phyloP scores from a whole-genome alignment of 2,797 vertebrate genomes.

The Clarias fuscus region DNA sequence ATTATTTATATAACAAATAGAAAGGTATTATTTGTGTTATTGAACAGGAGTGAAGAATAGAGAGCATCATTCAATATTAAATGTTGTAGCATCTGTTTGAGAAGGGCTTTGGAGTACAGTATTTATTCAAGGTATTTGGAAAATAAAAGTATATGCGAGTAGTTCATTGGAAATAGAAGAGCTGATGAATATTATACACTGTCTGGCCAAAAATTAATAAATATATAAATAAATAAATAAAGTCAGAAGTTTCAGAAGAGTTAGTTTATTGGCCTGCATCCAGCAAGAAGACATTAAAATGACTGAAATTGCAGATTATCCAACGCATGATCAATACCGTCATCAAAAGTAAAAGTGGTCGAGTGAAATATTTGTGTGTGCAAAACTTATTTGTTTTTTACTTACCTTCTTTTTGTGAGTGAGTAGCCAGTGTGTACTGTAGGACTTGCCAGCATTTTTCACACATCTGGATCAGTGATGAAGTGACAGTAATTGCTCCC shows the following conservation, averaged over 20 bases:
- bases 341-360: too few species aligned
- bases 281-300: too few species aligned
- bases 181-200: slow-evolving; percentile 7
- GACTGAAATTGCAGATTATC: too few species aligned
- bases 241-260: too few species aligned
- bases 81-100: background rate
- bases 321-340: too few species aligned
- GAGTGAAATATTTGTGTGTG: too few species aligned
- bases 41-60: slow-evolving; percentile 34
- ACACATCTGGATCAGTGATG: slow-evolving; percentile 43
- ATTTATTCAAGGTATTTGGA: slow-evolving; percentile 19
- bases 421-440: too few species aligned
- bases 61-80: slow-evolving; percentile 5
- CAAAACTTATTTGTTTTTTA: too few species aligned
- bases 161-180: background rate
- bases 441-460: slow-evolving; percentile 35
- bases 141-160: slow-evolving; percentile 39
- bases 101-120: background rate
- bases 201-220: too few species aligned
- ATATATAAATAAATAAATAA: too few species aligned
- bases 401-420: too few species aligned
- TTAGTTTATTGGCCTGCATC: too few species aligned
- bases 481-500: slow-evolving; percentile 61
- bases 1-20: background rate
- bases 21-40: background rate